A percentile compares a stretch with the other conserved stretches of the same genome.
Conservation (phyloP, 2,888 invertebrate species). For the Mesorhabditis sp. region DNA sequence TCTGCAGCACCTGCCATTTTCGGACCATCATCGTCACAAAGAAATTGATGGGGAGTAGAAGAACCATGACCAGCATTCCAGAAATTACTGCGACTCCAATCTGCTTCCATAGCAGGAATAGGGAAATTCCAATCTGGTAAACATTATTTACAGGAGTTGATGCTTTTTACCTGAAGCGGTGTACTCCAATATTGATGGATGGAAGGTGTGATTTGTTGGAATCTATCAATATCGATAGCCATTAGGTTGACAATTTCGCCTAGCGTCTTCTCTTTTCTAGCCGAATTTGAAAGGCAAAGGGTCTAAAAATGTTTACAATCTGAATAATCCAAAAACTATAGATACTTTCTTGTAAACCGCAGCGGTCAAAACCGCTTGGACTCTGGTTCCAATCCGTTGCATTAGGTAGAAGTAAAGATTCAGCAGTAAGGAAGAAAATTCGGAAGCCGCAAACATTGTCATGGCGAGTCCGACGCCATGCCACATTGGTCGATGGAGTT, state of each 20-base stretch:
- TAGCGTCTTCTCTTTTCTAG: slow-evolving; percentile 62
- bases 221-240: slow-evolving; percentile 63
- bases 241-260: slow-evolving; percentile 66
- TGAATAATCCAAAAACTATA: no score
- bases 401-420: slow-evolving; percentile 55
- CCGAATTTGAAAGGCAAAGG: slow-evolving; percentile 61
- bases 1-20: slow-evolving; percentile 70
- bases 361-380: slow-evolving; percentile 51
- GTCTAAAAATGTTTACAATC: slow-evolving; percentile 39
- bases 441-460: slow-evolving; percentile 47
- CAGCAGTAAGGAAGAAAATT: slow-evolving; percentile 50
- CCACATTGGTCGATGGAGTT: slow-evolving; percentile 49
- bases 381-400: slow-evolving; percentile 54
- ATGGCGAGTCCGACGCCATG: slow-evolving; percentile 50
- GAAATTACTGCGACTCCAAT: slow-evolving; percentile 80
- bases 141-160: no score
- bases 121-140: slow-evolving; percentile 34
- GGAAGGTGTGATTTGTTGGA: slow-evolving; percentile 58
- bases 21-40: slow-evolving; percentile 53
- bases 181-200: slow-evolving; percentile 56
- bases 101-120: slow-evolving; percentile 61
- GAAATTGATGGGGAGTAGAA: slow-evolving; percentile 70
- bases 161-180: slow-evolving; percentile 39
- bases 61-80: slow-evolving; percentile 87
- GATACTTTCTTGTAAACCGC: slow-evolving; percentile 58